Percentiles rank a stretch among this genome's conserved stretches.
Conservation (phyloP, 2,113 vertebrate genomes). For the Guaruba guarouba region DNA sequence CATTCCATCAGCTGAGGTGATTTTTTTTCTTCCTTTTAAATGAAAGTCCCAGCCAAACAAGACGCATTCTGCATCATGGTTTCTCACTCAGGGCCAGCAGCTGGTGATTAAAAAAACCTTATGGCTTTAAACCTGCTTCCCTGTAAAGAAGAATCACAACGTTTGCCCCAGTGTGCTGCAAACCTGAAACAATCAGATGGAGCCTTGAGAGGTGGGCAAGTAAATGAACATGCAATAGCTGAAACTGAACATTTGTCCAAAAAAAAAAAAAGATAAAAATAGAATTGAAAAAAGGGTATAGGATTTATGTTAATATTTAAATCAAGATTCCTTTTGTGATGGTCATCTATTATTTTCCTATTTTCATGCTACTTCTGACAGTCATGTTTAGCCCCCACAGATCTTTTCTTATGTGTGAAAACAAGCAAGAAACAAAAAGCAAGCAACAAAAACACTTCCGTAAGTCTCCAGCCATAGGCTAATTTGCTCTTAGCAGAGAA, state of each 20-base stretch:
- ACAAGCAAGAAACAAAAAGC: neutral
- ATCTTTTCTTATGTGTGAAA: neutral
- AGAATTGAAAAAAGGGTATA: neutral
- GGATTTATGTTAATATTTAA: neutral
- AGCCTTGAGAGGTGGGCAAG: neutral
- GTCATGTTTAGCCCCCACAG: neutral
- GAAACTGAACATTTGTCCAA: neutral
- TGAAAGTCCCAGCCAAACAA: neutral
- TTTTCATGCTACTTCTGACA: neutral
- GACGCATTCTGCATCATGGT: neutral
- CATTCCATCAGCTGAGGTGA: neutral
- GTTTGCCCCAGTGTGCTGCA: neutral
- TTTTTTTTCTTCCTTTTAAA: neutral
- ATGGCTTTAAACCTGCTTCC: neutral
- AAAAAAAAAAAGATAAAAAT: neutral
- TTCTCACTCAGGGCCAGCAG: slow-evolving; percentile 24
- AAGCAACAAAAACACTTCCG: neutral
- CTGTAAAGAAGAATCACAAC: neutral
- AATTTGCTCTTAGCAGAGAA: slow-evolving; percentile 18
- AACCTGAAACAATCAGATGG: neutral
- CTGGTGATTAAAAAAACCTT: neutral
- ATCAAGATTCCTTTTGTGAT: neutral
- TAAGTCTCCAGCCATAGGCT: neutral
- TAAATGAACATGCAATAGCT: neutral
- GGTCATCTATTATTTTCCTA: neutral